These are phyloP conservation scores for Sinelater perroti DNA, from an alignment of 2,888 invertebrate genomes.

Conservation along the genomic window DNA sequence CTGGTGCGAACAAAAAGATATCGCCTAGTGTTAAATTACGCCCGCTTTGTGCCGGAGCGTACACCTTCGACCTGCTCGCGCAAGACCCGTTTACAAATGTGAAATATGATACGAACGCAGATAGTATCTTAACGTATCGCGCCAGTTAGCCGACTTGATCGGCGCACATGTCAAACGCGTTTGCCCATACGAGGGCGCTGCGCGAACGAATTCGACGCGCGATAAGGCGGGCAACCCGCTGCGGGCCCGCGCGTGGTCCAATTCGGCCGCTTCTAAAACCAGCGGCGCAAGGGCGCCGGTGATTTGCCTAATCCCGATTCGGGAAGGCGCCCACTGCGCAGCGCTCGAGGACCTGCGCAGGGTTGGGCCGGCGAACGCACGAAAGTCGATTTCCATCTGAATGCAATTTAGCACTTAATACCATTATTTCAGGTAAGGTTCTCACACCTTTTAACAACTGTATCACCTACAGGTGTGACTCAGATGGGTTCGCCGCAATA, in stretches of 20 bases:
- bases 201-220: too few species aligned
- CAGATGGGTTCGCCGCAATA: conserved; percentile 57
- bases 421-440: conserved; percentile 42
- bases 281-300: neutral
- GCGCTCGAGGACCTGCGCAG: neutral
- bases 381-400: conserved; percentile 26
- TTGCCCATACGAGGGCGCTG: conserved; percentile 1
- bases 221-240: too few species aligned
- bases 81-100: conserved; percentile 40
- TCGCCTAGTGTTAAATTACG: conserved; percentile 35
- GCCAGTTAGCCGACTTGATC: conserved; percentile 31
- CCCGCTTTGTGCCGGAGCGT: conserved; percentile 25
- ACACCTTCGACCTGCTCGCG: conserved; percentile 42
- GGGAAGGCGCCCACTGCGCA: conserved; percentile 5
- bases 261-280: too few species aligned
- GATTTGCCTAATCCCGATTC: conserved; percentile 13
- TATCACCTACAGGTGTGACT: conserved; percentile 60
- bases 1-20: conserved; percentile 33
- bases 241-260: too few species aligned
- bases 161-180: conserved; percentile 27
- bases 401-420: conserved; percentile 30
- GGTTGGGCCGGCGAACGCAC: conserved; percentile 13
- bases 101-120: conserved; percentile 41
- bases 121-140: conserved; percentile 36
- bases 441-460: conserved; percentile 59